Evolutionary conservation across 2,113 vertebrate species (phyloP), one percentile per base, ranked within the genome.

Genomic region (Dasyprocta punctata): DNA sequence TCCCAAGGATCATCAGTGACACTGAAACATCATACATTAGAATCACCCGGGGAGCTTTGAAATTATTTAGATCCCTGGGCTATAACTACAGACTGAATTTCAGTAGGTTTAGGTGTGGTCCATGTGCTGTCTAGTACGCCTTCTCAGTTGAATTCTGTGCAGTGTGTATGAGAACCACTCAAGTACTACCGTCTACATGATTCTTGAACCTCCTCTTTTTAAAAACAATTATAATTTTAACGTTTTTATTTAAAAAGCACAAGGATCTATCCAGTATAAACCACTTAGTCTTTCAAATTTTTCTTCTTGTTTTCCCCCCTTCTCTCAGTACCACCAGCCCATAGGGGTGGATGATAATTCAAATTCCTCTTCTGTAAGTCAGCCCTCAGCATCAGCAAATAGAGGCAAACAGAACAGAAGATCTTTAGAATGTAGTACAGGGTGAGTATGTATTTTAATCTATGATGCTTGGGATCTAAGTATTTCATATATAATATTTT

Each of bases 141-240:
- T 75, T 75, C 61, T 86, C 22, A 12, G 2, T 41, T 56, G 33
- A 80, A 89, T 86, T 96, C 24, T 71, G 9, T 63, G 30, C 36
- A 44, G 9, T 91, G 16, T 20, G 4, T 49, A 61, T 85, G 54
- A 95, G 26, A 91, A 49, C 20, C 11, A 90, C 14, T 75, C 44
- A 60, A 77, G 58, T 81, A 33, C 20, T 85, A 47, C 9, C 5
- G 86, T 7, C 16, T 49, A 86, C 41, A 24, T 49, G 28, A 85
- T 30, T 89, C 47, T 65, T 52, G 20, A 83, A 94, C 71, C 5
- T 4, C 24, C 12, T 65, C 9, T 86, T 97, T n/a, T 83, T 86
- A 83, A 33, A 89, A 38, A 47, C 12, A 95, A 36, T n/a, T 86
- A 52, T 89, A 82, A 84, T 63, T 91, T 84, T 56, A 86, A 83